Conservation (phyloP, 2,888 invertebrate species). For the Nyleta sp. region DNA sequence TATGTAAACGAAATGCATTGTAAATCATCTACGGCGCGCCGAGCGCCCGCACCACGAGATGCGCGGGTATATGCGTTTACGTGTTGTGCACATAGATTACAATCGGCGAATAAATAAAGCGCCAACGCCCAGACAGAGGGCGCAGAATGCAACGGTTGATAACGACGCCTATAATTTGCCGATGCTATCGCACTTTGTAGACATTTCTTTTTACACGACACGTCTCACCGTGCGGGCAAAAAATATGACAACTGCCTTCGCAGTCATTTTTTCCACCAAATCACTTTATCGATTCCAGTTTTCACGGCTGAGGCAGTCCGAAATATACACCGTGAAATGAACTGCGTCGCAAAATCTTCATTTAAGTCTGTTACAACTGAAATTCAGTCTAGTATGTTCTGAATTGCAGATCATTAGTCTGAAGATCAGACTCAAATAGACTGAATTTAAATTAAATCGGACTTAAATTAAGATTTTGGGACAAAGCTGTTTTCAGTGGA, state of each 20-base stretch:
- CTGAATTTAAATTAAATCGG: no score
- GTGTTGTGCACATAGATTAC: conserved; percentile 51
- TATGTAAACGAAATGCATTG: conserved; percentile 58
- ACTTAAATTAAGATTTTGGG: no score
- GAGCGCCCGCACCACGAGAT: conserved; percentile 36
- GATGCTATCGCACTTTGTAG: conserved; percentile 50
- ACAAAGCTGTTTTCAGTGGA: no score
- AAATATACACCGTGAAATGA: no score
- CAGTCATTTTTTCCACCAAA: conserved; percentile 11
- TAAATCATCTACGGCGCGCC: conserved; percentile 52
- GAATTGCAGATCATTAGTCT: no score
- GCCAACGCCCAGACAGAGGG: conserved; percentile 56
- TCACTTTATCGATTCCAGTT: conserved; percentile 15
- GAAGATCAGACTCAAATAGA: no score
- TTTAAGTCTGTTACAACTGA: no score
- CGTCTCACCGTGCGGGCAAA: neutral
- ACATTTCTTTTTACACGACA: conserved; percentile 49
- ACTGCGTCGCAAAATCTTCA: no score
- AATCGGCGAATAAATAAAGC: conserved; percentile 62
- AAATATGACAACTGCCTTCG: conserved; percentile 12
- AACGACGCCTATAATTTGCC: conserved; percentile 57
- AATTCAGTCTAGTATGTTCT: no score
- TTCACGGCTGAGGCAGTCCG: neutral
- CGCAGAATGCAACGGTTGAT: conserved; percentile 51
- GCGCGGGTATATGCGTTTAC: conserved; percentile 48